Conservation (phyloP, 2,797 vertebrate genomes). For the Chiloscyllium punctatum region DNA sequence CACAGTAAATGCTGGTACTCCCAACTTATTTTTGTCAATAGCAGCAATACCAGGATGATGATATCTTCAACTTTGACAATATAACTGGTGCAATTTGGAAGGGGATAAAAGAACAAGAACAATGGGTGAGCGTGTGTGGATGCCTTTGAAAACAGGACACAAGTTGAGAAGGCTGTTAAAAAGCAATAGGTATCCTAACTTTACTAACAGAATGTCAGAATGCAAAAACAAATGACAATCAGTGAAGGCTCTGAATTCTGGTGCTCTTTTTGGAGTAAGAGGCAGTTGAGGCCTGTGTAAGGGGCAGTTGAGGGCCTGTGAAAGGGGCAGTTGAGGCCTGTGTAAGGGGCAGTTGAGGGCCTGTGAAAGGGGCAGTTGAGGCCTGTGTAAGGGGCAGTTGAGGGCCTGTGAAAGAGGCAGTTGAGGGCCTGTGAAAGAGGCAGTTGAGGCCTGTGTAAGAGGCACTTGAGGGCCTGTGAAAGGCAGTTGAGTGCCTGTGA, state of each 20-base stretch:
- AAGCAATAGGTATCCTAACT: no score
- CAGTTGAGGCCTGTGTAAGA: no score
- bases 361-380: neutral
- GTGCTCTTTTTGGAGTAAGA: neutral
- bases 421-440: no score
- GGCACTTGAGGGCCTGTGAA: no score
- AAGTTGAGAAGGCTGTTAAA: neutral
- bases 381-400: neutral
- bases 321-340: no score
- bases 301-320: no score
- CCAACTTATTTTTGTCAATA: neutral
- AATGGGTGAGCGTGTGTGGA: neutral
- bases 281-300: no score
- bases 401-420: neutral
- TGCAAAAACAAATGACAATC: neutral
- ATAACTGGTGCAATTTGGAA: neutral
- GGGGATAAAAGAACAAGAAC: neutral
- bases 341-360: no score
- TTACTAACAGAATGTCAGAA: neutral
- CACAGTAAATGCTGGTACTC: neutral
- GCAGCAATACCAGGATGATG: neutral
- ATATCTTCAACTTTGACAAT: neutral
- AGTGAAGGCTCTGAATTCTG: neutral
- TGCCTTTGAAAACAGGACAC: neutral
- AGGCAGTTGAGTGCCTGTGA: neutral